These are phyloP conservation scores for Phalacrocorax brasilianus DNA, from an alignment of 2,113 vertebrate genomes.

Conservation along the genomic window DNA sequence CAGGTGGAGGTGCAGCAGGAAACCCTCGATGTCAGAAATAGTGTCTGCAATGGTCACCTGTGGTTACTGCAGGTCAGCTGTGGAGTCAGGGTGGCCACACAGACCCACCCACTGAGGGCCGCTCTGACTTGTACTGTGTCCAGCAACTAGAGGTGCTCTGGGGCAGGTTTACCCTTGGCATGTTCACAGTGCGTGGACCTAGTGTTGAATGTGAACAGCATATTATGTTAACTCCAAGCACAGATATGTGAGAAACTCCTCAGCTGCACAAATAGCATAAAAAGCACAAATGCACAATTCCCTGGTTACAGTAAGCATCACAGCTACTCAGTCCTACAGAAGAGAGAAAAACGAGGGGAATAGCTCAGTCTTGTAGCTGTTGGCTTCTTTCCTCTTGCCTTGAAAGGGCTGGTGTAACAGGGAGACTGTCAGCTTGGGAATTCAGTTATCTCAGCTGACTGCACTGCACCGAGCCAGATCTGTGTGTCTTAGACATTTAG, in stretches of 20 bases:
- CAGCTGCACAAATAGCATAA: neutral
- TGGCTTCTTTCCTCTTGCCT: neutral
- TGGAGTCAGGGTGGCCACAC: accelerated
- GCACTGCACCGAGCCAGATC: neutral
- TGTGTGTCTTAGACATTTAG: neutral
- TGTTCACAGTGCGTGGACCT: accelerated
- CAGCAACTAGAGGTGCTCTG: neutral
- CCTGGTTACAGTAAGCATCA: neutral
- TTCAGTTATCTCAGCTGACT: neutral
- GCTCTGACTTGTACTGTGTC: accelerated
- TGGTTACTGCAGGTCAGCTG: neutral
- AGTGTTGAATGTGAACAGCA: neutral
- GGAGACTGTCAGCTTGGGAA: neutral
- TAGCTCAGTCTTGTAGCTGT: neutral
- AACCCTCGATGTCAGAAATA: neutral
- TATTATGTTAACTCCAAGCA: neutral
- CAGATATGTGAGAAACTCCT: accelerated
- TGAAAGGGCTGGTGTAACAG: neutral
- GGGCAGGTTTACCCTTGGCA: neutral
- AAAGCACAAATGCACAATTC: neutral
- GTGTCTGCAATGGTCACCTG: neutral
- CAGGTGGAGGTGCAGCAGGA: neutral
- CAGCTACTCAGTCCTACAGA: neutral
- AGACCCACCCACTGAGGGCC: neutral
- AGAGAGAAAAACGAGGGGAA: neutral